These are phyloP conservation scores for Todiramphus chloris DNA, from an alignment of 2,113 vertebrate genomes.

Conservation along the genomic window DNA sequence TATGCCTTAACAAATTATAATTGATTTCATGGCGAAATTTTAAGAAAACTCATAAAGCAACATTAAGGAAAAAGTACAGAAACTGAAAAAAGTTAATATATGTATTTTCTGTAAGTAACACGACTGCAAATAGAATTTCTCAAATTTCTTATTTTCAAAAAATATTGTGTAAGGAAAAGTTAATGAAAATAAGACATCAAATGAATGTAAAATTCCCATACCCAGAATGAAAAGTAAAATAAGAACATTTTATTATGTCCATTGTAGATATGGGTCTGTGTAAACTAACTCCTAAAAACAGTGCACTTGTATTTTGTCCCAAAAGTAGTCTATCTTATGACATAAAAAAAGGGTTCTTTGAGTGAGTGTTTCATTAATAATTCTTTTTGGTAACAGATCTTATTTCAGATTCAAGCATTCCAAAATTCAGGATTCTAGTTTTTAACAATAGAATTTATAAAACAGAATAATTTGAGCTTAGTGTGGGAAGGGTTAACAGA, in stretches of 20 bases:
- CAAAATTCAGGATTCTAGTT: not conserved
- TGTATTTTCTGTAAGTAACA: not conserved
- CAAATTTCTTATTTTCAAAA: not conserved
- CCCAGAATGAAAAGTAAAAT: not conserved
- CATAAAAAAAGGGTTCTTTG: not conserved
- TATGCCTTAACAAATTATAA: not conserved
- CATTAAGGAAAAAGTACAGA: not conserved
- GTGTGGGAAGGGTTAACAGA: not conserved
- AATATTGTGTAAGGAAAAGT: not conserved
- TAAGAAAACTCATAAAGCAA: not conserved
- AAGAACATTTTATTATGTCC: rapidly evolving
- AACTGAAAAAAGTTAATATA: not conserved
- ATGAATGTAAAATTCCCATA: not conserved
- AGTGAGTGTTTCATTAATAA: not conserved
- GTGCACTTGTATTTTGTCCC: not conserved
- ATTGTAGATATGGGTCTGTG: not conserved
- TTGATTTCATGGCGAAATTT: not conserved
- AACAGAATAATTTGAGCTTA: not conserved
- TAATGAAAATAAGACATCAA: not conserved
- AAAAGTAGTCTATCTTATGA: not conserved
- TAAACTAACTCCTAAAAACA: not conserved
- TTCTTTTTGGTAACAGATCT: not conserved
- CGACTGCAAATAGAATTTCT: not conserved
- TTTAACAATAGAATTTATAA: not conserved
- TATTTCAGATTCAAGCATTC: not conserved